A percentile compares a stretch with the other conserved stretches of the same genome.
phyloP scores from a whole-genome alignment of 2,797 vertebrate species.

The Squalus acanthias region DNA sequence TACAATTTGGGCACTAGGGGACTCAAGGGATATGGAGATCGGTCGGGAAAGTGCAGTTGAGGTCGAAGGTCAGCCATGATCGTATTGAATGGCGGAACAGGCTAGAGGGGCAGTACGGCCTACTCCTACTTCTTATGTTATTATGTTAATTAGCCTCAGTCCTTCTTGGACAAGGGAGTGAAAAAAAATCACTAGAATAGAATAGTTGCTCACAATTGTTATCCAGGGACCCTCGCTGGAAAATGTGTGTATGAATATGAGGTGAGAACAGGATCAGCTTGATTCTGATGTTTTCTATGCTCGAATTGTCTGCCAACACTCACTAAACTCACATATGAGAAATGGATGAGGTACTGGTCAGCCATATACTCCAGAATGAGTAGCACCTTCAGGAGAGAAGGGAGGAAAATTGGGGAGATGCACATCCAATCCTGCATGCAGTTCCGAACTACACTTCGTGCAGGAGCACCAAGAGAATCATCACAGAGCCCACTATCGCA shows the following conservation, averaged over 20 bases:
- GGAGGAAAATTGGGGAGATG: not conserved
- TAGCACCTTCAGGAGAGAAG: not conserved
- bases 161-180: not conserved
- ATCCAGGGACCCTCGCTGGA: not conserved
- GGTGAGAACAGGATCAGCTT: not conserved
- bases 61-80: too few species aligned
- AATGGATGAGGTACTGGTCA: not conserved
- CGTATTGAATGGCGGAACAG: too few species aligned
- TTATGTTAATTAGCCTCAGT: not conserved
- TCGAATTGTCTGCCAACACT: not conserved
- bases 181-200: not conserved
- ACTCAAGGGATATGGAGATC: too few species aligned
- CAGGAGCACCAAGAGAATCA: not conserved
- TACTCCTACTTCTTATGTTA: too few species aligned
- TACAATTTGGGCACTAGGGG: too few species aligned
- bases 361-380: too few species aligned
- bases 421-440: not conserved
- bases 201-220: not conserved
- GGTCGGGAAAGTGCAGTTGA: too few species aligned
- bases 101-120: too few species aligned
- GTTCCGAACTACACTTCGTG: not conserved
- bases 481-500: not conserved
- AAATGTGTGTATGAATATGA: not conserved
- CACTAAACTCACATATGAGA: not conserved
- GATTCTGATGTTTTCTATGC: not conserved